Evolutionary conservation across 2,888 invertebrate species (phyloP).

Genomic region (Acholoe squamosa): DNA sequence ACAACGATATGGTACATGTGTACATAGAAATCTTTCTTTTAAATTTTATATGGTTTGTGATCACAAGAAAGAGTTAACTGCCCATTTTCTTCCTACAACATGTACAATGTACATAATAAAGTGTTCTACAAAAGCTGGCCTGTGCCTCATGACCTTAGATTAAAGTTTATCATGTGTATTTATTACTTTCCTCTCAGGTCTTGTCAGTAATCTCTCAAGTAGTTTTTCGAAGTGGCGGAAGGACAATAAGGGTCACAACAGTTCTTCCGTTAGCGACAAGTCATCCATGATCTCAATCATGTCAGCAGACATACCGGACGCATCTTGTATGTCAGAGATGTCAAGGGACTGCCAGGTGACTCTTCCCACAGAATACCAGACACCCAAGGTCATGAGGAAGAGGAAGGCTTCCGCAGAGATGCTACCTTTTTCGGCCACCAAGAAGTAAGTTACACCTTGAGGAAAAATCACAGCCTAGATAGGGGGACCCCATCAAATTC

Average conservation of each 20-base stretch:
- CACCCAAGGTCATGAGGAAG: slow-evolving; percentile 78
- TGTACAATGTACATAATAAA: background rate
- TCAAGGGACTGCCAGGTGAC: slow-evolving; percentile 26
- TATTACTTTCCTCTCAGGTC: slow-evolving; percentile 74
- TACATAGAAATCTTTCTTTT: too few relatives aligned
- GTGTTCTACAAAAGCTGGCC: background rate
- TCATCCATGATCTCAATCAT: slow-evolving; percentile 65
- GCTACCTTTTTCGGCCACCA: slow-evolving; percentile 77
- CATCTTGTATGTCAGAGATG: slow-evolving; percentile 53
- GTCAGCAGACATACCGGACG: slow-evolving; percentile 47
- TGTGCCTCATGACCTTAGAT: too few relatives aligned
- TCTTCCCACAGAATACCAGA: slow-evolving; percentile 64
- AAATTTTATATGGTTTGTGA: too few relatives aligned
- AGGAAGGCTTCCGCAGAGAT: slow-evolving; percentile 74
- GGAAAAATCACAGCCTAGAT: too few relatives aligned
- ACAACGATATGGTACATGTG: too few relatives aligned
- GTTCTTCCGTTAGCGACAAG: slow-evolving; percentile 67
- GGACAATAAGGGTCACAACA: slow-evolving; percentile 66
- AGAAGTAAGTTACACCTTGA: slow-evolving; percentile 80
- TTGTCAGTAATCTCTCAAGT: slow-evolving; percentile 79
- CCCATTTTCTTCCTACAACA: too few relatives aligned
- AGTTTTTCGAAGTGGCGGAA: slow-evolving; percentile 79
- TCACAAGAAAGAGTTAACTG: too few relatives aligned
- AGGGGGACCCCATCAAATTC: too few relatives aligned
- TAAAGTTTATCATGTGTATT: too few relatives aligned